phyloP scores from a whole-genome alignment of 2,888 invertebrate genomes.

The Nasonovia ribisnigri region DNA sequence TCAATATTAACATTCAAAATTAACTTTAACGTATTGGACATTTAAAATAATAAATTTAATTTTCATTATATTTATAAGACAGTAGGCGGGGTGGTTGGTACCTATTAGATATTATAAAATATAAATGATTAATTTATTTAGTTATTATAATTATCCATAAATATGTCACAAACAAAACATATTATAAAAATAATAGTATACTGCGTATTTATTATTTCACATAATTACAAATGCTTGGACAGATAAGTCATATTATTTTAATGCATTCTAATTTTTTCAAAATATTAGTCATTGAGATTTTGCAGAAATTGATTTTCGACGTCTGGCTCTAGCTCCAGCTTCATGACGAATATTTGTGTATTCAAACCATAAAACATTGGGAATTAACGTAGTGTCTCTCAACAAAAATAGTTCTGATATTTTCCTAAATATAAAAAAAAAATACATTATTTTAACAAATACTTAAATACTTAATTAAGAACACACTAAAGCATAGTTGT shows the following conservation, averaged over 20 bases:
- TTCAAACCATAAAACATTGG: constrained; percentile 94
- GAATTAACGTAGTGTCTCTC: constrained; percentile 90
- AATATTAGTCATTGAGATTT: constrained; percentile 81
- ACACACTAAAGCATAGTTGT: constrained; percentile 10
- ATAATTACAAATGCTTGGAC: not conserved
- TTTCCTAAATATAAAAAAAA: constrained; percentile 75
- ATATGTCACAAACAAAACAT: not conserved
- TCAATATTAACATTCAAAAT: not conserved
- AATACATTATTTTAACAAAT: not conserved
- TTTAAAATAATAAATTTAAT: not conserved
- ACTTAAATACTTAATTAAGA: not conserved
- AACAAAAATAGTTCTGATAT: constrained; percentile 87
- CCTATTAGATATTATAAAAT: not conserved
- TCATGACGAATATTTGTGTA: constrained; percentile 90
- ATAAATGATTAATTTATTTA: not conserved
- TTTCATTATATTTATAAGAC: not conserved
- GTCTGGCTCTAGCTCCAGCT: constrained; percentile 82
- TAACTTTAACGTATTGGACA: not conserved
- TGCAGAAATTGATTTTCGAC: constrained; percentile 84
- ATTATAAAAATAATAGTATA: not conserved
- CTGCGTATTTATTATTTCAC: constrained; percentile 5
- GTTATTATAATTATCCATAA: not conserved
- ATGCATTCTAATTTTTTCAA: not conserved
- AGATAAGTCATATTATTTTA: not conserved
- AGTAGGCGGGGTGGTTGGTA: not conserved